Percentiles rank a stretch among this genome's conserved stretches.
phyloP scores from a whole-genome alignment of 2,888 invertebrate species.

The Stegophylla sp. region DNA sequence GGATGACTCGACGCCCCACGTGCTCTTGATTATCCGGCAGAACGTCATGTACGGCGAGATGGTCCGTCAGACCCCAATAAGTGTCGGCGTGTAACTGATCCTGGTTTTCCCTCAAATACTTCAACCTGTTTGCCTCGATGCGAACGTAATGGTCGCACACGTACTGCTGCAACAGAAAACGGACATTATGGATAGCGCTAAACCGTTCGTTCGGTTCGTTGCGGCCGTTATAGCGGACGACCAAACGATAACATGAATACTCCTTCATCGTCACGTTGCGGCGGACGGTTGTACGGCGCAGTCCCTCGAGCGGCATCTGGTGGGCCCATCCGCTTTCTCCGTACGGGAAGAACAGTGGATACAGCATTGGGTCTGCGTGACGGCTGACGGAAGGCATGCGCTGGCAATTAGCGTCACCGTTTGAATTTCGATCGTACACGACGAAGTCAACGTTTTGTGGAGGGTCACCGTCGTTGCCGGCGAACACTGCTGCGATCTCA shows the following conservation, averaged over 20 bases:
- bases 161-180: conserved; percentile 53
- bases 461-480: too few species aligned
- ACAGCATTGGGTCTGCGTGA: conserved; percentile 45
- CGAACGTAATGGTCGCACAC: conserved; percentile 43
- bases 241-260: conserved; percentile 37
- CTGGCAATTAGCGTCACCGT: neutral
- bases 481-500: neutral
- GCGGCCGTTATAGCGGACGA: conserved; percentile 17
- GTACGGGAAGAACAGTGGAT: conserved; percentile 46
- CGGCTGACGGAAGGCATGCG: conserved; percentile 32
- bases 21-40: neutral
- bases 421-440: neutral
- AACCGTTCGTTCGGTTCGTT: neutral
- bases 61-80: conserved; percentile 42
- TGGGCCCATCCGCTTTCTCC: conserved; percentile 41
- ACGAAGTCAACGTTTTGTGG: neutral
- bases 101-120: conserved; percentile 61
- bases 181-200: conserved; percentile 37
- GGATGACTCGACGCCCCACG: too few species aligned
- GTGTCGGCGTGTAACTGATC: conserved; percentile 58
- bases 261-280: conserved; percentile 8
- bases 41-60: conserved; percentile 41
- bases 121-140: conserved; percentile 14
- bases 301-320: conserved; percentile 27
- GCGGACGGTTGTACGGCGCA: neutral